These are phyloP conservation scores for Phaethornis superciliosus DNA, from an alignment of 2,113 vertebrate genomes.

Conservation along the genomic window DNA sequence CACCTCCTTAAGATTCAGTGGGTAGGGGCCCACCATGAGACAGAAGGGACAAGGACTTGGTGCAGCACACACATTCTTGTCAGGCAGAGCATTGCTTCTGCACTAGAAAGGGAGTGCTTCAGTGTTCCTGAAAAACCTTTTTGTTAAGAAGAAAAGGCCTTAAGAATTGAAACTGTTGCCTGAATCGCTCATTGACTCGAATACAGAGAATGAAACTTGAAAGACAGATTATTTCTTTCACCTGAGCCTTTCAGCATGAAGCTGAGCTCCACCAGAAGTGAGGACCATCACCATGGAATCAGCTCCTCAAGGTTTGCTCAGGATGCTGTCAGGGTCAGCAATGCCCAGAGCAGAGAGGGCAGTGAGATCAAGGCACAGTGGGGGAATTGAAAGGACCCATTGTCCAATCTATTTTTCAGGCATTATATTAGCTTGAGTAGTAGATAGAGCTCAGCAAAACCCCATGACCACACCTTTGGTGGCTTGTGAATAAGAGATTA, in stretches of 20 bases:
- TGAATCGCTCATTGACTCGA: background rate
- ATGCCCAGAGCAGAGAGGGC: background rate
- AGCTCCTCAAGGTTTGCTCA: background rate
- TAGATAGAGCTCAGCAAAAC: background rate
- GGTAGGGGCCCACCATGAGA: background rate
- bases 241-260: background rate
- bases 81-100: background rate
- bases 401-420: background rate
- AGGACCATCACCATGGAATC: background rate
- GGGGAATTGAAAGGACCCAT: background rate
- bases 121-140: background rate
- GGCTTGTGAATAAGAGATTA: slow-evolving; percentile 25
- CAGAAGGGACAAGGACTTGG: background rate
- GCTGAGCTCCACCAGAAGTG: slow-evolving; percentile 14
- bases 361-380: background rate
- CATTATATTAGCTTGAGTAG: background rate
- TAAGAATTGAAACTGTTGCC: background rate
- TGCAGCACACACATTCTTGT: background rate
- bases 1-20: background rate
- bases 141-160: background rate
- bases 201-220: background rate
- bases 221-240: background rate
- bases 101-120: background rate
- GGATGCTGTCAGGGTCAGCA: background rate
- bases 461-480: background rate